phyloP scores from a whole-genome alignment of 2,888 invertebrate species.

The Lepas anatifera region DNA sequence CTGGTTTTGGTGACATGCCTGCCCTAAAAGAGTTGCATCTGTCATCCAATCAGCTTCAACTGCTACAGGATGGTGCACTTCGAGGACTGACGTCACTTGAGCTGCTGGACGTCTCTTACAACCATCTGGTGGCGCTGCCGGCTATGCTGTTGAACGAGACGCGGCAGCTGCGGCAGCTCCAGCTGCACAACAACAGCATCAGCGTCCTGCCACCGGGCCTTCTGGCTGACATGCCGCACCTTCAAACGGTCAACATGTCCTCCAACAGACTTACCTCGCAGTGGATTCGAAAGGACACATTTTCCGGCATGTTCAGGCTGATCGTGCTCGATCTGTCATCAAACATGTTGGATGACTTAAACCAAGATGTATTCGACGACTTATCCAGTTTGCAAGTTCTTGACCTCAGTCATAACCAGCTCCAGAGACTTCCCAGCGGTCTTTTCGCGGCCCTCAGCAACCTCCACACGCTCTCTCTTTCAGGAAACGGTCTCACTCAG shows the following conservation, averaged over 20 bases:
- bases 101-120: conserved; percentile 73
- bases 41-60: conserved; percentile 68
- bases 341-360: conserved; percentile 64
- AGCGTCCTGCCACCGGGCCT: conserved; percentile 71
- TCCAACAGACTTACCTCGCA: conserved; percentile 73
- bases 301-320: conserved; percentile 74
- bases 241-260: conserved; percentile 69
- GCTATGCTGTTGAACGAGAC: conserved; percentile 55
- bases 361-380: conserved; percentile 70
- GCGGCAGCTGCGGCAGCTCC: conserved; percentile 58
- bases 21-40: conserved; percentile 59
- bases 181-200: conserved; percentile 82
- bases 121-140: conserved; percentile 66
- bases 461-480: conserved; percentile 73
- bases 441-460: conserved; percentile 86
- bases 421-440: conserved; percentile 71
- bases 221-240: conserved; percentile 68
- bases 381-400: conserved; percentile 73
- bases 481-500: conserved; percentile 71
- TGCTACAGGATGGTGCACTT: conserved; percentile 64
- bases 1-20: neutral
- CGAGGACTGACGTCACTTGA: conserved; percentile 64
- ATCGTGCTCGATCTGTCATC: conserved; percentile 74
- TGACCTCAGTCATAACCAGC: conserved; percentile 68
- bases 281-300: conserved; percentile 70